These are phyloP conservation scores for Ceratoteleas bidentatus DNA, from an alignment of 1,140 invertebrate species.

Conservation along the genomic window DNA sequence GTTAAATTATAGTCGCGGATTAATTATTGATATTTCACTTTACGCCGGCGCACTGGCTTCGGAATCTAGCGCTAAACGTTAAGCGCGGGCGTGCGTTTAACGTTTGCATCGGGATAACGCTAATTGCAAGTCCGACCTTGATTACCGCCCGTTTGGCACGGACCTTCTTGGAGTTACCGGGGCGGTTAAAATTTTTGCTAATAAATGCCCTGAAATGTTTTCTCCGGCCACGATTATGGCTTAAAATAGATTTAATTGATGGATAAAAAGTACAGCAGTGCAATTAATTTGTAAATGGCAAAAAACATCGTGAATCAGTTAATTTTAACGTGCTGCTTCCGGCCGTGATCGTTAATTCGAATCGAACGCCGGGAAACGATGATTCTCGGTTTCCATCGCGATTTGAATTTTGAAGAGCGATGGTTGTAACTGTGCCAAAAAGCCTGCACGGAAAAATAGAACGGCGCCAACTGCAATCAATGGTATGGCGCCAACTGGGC, in stretches of 20 bases:
- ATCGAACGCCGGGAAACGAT: slow-evolving; percentile 49
- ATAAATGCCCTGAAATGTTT: slow-evolving; percentile 6
- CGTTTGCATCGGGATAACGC: slow-evolving; percentile 15
- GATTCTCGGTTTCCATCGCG: slow-evolving; percentile 50
- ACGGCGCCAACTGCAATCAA: slow-evolving; percentile 59
- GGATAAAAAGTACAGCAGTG: neutral
- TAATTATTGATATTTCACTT: slow-evolving; percentile 38
- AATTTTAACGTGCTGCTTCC: slow-evolving; percentile 23
- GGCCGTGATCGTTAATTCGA: slow-evolving; percentile 43
- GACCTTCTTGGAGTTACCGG: slow-evolving; percentile 1
- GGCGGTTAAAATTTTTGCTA: slow-evolving; percentile 1
- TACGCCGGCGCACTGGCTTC: slow-evolving; percentile 21
- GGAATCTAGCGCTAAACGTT: slow-evolving; percentile 15
- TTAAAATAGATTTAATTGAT: too few relatives aligned
- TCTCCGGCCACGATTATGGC: too few relatives aligned
- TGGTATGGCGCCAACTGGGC: slow-evolving; percentile 58
- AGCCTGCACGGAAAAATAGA: slow-evolving; percentile 53
- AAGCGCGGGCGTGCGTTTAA: slow-evolving; percentile 15
- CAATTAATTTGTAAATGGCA: slow-evolving; percentile 27
- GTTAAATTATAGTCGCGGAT: slow-evolving; percentile 20
- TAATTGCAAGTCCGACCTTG: slow-evolving; percentile 25
- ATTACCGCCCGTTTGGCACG: slow-evolving; percentile 2
- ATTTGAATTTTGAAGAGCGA: slow-evolving; percentile 62
- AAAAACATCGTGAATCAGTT: slow-evolving; percentile 39
- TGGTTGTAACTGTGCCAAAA: slow-evolving; percentile 58